Conservation (phyloP, 2,113 vertebrate genomes). For the Brachypodius melanocephalos region DNA sequence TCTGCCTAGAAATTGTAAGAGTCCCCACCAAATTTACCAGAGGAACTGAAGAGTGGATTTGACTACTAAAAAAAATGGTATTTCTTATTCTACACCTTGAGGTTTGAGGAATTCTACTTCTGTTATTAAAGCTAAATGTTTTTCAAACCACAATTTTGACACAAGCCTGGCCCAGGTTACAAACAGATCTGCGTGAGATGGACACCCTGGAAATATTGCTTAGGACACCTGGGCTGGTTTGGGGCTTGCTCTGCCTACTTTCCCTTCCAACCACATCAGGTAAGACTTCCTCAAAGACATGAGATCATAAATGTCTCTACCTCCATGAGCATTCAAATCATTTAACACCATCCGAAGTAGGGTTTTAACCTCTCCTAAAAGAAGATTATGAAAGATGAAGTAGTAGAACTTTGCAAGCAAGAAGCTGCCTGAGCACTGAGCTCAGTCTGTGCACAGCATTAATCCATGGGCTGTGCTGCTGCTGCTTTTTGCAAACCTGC, state of each 20-base stretch:
- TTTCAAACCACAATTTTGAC: background rate
- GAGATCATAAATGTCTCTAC: background rate
- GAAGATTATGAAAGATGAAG: constrained; percentile 20
- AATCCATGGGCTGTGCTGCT: background rate
- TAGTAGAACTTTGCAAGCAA: background rate
- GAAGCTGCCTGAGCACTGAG: background rate
- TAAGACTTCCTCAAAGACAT: background rate
- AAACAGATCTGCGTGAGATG: background rate
- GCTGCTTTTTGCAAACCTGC: background rate
- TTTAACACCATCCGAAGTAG: background rate
- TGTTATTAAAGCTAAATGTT: background rate
- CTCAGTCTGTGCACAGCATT: background rate
- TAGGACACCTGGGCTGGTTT: background rate
- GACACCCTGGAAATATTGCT: background rate
- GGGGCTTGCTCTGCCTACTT: background rate
- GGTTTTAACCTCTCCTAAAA: background rate
- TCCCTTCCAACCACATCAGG: background rate
- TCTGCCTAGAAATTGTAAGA: background rate
- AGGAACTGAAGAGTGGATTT: background rate
- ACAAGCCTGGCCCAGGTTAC: background rate
- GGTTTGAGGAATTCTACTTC: background rate
- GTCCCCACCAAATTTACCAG: background rate
- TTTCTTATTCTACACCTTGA: background rate
- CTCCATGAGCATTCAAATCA: background rate
- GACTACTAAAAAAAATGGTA: background rate